A percentile compares a stretch with the other conserved stretches of the same genome.
Conservation (phyloP, 1,140 invertebrate genomes). For the Acyrthosiphon pisum region DNA sequence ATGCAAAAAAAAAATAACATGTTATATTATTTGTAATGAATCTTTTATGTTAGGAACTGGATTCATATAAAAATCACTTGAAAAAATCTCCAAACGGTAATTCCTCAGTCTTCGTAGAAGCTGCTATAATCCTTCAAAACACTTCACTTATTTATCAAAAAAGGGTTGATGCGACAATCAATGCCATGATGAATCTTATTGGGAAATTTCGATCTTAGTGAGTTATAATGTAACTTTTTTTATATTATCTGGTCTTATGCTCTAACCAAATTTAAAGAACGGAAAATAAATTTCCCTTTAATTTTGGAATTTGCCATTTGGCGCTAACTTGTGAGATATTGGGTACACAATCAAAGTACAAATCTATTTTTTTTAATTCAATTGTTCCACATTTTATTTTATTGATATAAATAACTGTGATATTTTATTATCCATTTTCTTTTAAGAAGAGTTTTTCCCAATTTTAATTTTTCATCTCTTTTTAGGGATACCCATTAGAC, state of each 20-base stretch:
- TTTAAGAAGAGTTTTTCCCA: background rate
- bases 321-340: background rate
- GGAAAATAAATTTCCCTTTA: background rate
- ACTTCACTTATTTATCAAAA: slow-evolving; percentile 66
- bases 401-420: background rate
- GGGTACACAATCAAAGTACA: background rate
- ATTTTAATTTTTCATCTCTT: background rate
- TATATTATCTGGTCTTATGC: background rate
- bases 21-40: background rate
- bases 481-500: background rate
- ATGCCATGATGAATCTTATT: slow-evolving; percentile 64
- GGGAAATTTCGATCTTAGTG: slow-evolving; percentile 60
- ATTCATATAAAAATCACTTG: slow-evolving; percentile 59
- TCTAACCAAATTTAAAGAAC: background rate
- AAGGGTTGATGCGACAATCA: slow-evolving; percentile 66
- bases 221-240: background rate
- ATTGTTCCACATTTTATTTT: too few relatives aligned
- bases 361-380: too few relatives aligned
- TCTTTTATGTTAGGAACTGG: slow-evolving; percentile 51
- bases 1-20: background rate
- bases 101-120: slow-evolving; percentile 67
- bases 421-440: background rate
- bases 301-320: background rate
- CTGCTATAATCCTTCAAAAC: slow-evolving; percentile 66
- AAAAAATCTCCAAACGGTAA: slow-evolving; percentile 60